phyloP scores from a whole-genome alignment of 1,140 invertebrate genomes.

The Macrocentrus cingulum region DNA sequence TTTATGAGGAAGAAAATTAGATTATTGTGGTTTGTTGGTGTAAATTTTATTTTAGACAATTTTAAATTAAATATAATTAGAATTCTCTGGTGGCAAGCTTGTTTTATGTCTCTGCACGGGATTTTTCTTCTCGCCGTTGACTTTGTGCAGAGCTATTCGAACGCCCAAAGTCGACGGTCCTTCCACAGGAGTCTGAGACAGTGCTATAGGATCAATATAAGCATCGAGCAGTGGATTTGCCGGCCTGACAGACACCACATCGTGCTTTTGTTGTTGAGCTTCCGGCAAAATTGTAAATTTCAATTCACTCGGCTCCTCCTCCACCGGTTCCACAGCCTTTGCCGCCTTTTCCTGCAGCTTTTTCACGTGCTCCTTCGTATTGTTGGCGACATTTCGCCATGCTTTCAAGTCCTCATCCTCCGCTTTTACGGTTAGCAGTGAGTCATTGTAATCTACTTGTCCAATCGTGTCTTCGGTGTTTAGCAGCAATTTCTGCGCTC shows the following conservation, averaged over 20 bases:
- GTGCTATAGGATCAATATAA: slow-evolving; percentile 7
- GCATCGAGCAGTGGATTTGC: background rate
- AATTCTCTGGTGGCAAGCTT: too few species aligned
- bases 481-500: background rate
- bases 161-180: background rate
- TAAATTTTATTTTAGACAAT: too few species aligned
- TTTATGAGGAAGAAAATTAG: too few species aligned
- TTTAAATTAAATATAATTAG: too few species aligned
- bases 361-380: slow-evolving; percentile 22
- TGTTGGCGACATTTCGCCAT: slow-evolving; percentile 35
- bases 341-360: background rate
- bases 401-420: slow-evolving; percentile 30
- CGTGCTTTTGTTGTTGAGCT: slow-evolving; percentile 34
- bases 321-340: background rate
- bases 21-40: too few species aligned
- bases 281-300: slow-evolving; percentile 42
- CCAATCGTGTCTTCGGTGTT: background rate
- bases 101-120: background rate
- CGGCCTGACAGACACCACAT: slow-evolving; percentile 29
- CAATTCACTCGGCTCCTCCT: background rate
- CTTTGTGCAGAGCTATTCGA: background rate
- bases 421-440: background rate
- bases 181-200: background rate
- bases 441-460: slow-evolving; percentile 33
- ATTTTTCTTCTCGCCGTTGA: background rate